Base-by-base conservation (phyloP, 30 jellyfish, hydroid and myxozoan species). In the Hydra vulgaris region DNA sequence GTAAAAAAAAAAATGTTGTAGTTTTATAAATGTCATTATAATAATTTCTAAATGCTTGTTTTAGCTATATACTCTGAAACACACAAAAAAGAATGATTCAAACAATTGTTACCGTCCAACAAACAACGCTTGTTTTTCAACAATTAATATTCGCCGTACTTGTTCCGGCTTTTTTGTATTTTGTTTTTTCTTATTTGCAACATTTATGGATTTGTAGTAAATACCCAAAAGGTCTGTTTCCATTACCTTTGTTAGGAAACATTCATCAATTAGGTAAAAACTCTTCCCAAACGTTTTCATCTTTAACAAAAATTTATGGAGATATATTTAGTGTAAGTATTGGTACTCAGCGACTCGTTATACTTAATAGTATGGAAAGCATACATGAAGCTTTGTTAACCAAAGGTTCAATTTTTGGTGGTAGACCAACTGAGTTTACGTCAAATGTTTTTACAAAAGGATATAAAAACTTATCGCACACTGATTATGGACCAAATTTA, bases 201-300 rank as follows among this genome's bases (percentile, higher is more conserved):
- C 95, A 68, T 16, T 26, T 85, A 66, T 24, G 85, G 27, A 74
- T 79, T n/a, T 80, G 81, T 53, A 22, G 21, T 55, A 77, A 81
- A 27, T 89, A 70, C 53, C 97, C 97, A 18, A 87, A 94, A 18
- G 97, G 97, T 7, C 95, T 95, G 25, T 18, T 84, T 8, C 95
- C 95, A 0, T 74, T 89, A 25, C 97, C 97, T 0, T 19, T 89
- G 26, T 81, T 89, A n/a, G 97, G 97, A 23, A 89, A 89, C 87
- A 16, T 89, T n/a, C 97, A 81, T 73, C 87, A n/a, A 24, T 86
- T 89, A 17, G 83, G 83, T 25, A 23, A 27, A 17, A 75, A 75
- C 26, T 83, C 93, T n/a, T 80, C 74, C 78, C 7, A 67, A 56
- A 53, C 83, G 4, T 81, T 81, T 79, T 71, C 78, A 21, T 75